A percentile compares a stretch with the other conserved stretches of the same genome.
Conservation (phyloP, 2,888 invertebrate genomes). For the Nysson spinosus region DNA sequence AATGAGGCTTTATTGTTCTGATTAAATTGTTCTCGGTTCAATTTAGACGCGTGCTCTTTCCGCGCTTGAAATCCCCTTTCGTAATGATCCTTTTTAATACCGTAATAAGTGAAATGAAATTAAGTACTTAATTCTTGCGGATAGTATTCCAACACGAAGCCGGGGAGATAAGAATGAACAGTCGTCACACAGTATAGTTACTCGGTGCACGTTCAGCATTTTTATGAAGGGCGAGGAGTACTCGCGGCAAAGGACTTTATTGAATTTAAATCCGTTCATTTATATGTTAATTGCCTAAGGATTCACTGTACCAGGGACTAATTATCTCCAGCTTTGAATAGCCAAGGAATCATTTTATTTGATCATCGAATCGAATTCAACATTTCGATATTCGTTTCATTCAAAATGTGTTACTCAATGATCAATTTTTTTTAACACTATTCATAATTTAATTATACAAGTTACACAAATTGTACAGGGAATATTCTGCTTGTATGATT, state of each 20-base stretch:
- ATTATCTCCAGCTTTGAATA: not conserved
- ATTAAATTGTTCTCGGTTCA: too few species aligned
- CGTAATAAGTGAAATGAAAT: not conserved
- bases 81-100: too few species aligned
- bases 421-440: too few species aligned
- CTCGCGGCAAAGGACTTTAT: constrained; percentile 24
- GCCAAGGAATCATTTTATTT: not conserved
- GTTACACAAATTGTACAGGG: too few species aligned
- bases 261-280: constrained; percentile 51
- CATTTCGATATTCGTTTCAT: not conserved
- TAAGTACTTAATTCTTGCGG: not conserved
- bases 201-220: constrained; percentile 10
- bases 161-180: not conserved
- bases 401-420: too few species aligned
- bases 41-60: too few species aligned
- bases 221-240: constrained; percentile 15
- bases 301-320: not conserved
- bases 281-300: constrained; percentile 41
- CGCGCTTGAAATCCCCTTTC: too few species aligned
- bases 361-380: not conserved
- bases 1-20: too few species aligned
- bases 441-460: too few species aligned
- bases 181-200: constrained; percentile 17
- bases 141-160: not conserved
- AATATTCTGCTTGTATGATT: too few species aligned